These are phyloP conservation scores for Agrochola lota DNA, from an alignment of 2,888 invertebrate genomes.

Conservation along the genomic window DNA sequence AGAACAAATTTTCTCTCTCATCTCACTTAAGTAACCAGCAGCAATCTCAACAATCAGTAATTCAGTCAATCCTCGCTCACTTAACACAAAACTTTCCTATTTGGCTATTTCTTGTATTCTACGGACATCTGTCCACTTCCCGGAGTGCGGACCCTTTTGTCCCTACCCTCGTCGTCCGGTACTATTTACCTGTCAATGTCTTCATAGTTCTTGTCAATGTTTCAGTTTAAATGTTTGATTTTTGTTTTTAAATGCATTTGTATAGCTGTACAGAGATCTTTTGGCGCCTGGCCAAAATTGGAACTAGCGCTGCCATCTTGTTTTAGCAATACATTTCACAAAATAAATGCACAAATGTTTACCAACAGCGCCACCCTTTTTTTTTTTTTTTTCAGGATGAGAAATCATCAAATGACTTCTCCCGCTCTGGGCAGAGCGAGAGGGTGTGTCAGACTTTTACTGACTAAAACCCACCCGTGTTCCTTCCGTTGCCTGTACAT, in stretches of 20 bases:
- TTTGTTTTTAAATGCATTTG: slow-evolving; percentile 35
- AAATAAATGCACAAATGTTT: neutral
- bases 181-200: slow-evolving; percentile 85
- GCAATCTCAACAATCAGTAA: slow-evolving; percentile 51
- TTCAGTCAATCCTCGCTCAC: slow-evolving; percentile 63
- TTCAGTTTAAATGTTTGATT: slow-evolving; percentile 71
- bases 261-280: neutral
- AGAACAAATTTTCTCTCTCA: slow-evolving; percentile 1
- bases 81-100: slow-evolving; percentile 72
- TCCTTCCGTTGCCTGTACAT: no score
- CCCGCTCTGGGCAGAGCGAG: no score
- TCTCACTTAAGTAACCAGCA: slow-evolving; percentile 4
- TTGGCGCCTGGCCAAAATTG: neutral
- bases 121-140: slow-evolving; percentile 83
- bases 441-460: no score
- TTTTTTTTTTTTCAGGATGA: no score
- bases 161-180: slow-evolving; percentile 80
- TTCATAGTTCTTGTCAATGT: slow-evolving; percentile 82
- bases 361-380: neutral
- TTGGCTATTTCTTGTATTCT: slow-evolving; percentile 81
- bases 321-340: neutral
- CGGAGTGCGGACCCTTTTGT: slow-evolving; percentile 77
- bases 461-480: no score
- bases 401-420: no score
- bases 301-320: neutral